Evolutionary conservation across 2,888 invertebrate genomes (phyloP), one percentile per base, ranked within the genome.

Genomic region (Nomada hirtipes): DNA sequence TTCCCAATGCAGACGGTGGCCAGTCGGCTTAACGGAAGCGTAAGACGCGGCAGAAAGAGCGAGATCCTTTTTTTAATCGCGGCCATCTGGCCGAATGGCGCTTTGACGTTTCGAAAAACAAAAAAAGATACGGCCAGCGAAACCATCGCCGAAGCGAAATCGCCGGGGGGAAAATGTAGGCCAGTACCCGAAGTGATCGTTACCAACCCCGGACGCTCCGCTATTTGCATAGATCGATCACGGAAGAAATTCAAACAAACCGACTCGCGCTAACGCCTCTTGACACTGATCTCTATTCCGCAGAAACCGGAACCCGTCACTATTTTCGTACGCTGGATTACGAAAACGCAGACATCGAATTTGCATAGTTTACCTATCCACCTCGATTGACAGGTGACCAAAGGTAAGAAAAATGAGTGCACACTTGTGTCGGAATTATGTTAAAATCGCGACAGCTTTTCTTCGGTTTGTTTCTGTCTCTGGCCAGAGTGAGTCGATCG

Each of bases 211-310:
- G 84, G 60, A 61, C 60, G 72, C 50, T 72, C 60, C 75, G 64
- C 23, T 88, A 80, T 88, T 86, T 87, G 80, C 73, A 84, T 76
- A 81, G 70, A 63, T 76, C 88, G 80, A 88, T 88, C 69, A 65
- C 68, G 72, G 70, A 74, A 70, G 82, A 86, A 84, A 86, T 84
- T 84, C 76, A 86, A 87, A 87, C 82, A 88, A 87, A 87, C 82
- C 36, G n/a, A 9, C 23, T 13, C 10, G 18, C 52, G 47, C 47
- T 61, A 59, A 75, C 73, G 64, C 72, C 71, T 60, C 65, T 57
- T 42, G 78, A 65, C 60, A 73, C 63, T 53, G 75, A 76, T 55
- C 67, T 59, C 36, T 65, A 74, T 55, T 69, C 59, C 36, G 65
- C 72, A 61, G 79, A 82, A 67, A 84, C n/a, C 36, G 36, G 36